Evolutionary conservation across 2,888 invertebrate species (phyloP), one percentile per base, ranked within the genome.

Genomic region (Nebria salina): DNA sequence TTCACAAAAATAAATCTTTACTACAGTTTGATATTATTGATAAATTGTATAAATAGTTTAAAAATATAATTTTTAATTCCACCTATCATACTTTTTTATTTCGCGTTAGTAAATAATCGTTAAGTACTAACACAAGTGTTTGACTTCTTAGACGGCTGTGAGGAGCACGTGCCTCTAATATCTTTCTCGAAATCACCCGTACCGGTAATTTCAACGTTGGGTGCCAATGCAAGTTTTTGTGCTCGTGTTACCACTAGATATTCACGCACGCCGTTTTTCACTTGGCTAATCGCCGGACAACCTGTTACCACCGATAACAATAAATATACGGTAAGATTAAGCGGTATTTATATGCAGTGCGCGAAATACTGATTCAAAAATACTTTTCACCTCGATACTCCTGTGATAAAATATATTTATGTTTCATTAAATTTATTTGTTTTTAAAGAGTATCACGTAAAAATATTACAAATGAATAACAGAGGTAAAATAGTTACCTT

Each of bases 251-350:
- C 89, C 64, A 90, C 90, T 83, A 85, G 86, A 77, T 87, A 88
- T 84, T 88, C 90, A 65, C 86, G 86, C 65, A 86, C 84, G 76
- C 88, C 90, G 11, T 86, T 87, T 68, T 87, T 92, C 74, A 86
- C 85, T 65, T 94, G 94, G 94, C 90, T 89, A 83, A 89, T 92
- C 75, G 91, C 90, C 81, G 92, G 91, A 81, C 87, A 84, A 77
- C 81, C 81, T 73, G 85, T 87, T 34, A 83, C 83, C 76, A 1
- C 9, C 9, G 54, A 54, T 54, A n/a, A 65, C 11, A 34, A 78
- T 20, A 65, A 41, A 73, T 78, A 78, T 13, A 13, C 15, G 73
- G 78, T 78, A 64, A 78, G 54, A 54, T 8, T 42, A 42, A 64
- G 6, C 20, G 41, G 5, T 74, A 15, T 15, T 34, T 74, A 15